phyloP scores from a whole-genome alignment of 2,888 invertebrate species.

The Eristalinus sepulchralis region DNA sequence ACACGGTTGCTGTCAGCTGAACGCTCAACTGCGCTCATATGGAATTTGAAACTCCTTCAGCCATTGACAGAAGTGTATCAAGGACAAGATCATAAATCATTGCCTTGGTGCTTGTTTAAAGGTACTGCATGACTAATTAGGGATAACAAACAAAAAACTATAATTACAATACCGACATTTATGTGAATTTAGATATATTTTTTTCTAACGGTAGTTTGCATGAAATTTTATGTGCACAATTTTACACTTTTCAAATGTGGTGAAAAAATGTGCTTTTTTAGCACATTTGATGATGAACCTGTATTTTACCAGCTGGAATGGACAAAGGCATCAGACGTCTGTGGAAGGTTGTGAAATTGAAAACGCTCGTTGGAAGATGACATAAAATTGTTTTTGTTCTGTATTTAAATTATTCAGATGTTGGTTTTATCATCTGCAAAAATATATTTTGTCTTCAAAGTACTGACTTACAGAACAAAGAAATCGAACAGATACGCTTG shows the following conservation, averaged over 20 bases:
- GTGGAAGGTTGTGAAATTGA: too few relatives aligned
- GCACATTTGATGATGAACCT: too few relatives aligned
- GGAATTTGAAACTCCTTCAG: slow-evolving; percentile 56
- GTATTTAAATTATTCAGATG: too few relatives aligned
- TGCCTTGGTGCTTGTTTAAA: slow-evolving; percentile 36
- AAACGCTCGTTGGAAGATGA: too few relatives aligned
- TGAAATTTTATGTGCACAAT: slow-evolving; percentile 10
- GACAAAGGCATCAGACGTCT: too few relatives aligned
- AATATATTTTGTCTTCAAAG: too few relatives aligned
- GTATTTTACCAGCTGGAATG: too few relatives aligned
- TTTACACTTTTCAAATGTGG: slow-evolving; percentile 25
- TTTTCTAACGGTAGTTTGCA: slow-evolving; percentile 52
- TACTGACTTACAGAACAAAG: too few relatives aligned
- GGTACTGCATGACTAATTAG: slow-evolving; percentile 66
- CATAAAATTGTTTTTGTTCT: too few relatives aligned
- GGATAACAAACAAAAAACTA: slow-evolving; percentile 6
- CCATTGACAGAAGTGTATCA: slow-evolving; percentile 67
- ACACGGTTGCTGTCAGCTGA: background rate
- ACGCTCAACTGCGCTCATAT: background rate
- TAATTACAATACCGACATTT: background rate
- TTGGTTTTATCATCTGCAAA: too few relatives aligned
- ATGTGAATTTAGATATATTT: slow-evolving; percentile 22
- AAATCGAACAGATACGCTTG: too few relatives aligned
- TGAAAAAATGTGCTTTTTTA: slow-evolving; percentile 38
- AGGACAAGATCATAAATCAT: slow-evolving; percentile 71